Percentiles rank a stretch among this genome's conserved stretches.
Conservation (phyloP, 2,888 invertebrate genomes). For the Cylindroiulus punctatus region DNA sequence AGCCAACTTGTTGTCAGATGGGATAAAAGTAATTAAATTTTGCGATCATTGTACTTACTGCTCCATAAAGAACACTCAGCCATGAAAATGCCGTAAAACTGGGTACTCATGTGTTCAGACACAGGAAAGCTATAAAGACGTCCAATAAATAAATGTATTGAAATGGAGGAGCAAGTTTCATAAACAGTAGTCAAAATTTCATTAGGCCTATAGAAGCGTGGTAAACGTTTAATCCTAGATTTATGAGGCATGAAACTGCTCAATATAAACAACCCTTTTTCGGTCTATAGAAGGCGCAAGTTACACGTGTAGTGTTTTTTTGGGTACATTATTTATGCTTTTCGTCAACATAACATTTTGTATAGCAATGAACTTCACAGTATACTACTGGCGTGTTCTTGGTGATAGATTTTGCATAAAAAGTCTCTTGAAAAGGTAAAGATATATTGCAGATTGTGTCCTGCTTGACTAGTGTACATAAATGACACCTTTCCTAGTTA, state of each 20-base stretch:
- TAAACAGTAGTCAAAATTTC: not conserved
- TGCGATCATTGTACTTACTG: conserved; percentile 16
- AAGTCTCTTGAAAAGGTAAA: too few species aligned
- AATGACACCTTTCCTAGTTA: too few species aligned
- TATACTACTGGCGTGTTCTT: too few species aligned
- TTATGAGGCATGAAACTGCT: not conserved
- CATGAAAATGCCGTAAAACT: conserved; percentile 1
- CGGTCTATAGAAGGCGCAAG: too few species aligned
- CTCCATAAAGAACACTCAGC: conserved; percentile 41
- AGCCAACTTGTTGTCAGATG: not conserved
- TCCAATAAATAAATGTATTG: not conserved
- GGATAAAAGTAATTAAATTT: conserved; percentile 47
- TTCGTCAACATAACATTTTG: too few species aligned
- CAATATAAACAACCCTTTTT: not conserved
- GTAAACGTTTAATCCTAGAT: not conserved
- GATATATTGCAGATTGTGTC: too few species aligned
- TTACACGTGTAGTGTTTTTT: too few species aligned
- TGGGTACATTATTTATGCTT: too few species aligned
- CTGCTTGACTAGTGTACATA: too few species aligned
- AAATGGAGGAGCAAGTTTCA: not conserved
- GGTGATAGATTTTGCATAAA: too few species aligned
- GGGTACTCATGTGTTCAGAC: not conserved
- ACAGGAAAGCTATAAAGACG: not conserved
- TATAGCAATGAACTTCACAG: too few species aligned
- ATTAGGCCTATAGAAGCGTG: not conserved